phyloP scores from a whole-genome alignment of 1,140 invertebrate genomes.

The Drosophila varians region DNA sequence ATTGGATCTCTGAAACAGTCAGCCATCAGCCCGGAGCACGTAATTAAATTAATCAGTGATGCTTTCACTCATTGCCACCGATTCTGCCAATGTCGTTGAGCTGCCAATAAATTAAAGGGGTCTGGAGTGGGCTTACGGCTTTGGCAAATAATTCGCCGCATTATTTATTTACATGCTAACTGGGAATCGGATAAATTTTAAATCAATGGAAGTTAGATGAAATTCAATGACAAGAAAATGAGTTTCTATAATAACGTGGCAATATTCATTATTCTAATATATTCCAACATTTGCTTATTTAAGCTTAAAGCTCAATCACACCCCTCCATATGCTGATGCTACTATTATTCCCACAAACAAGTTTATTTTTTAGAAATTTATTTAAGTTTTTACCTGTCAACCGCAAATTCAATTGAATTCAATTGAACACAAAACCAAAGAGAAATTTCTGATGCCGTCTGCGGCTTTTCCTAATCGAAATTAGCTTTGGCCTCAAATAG shows the following conservation, averaged over 20 bases:
- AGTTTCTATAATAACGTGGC: too few relatives aligned
- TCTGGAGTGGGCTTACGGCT: slow-evolving; percentile 1
- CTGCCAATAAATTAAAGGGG: slow-evolving; percentile 14
- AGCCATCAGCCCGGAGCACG: slow-evolving; percentile 5
- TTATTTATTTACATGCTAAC: slow-evolving; percentile 27
- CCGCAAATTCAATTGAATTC: slow-evolving; percentile 37
- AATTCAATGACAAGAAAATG: background rate
- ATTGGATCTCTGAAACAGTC: slow-evolving; percentile 40
- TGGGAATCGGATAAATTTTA: slow-evolving; percentile 1
- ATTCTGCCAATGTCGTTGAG: slow-evolving; percentile 16
- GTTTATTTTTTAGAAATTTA: slow-evolving; percentile 7
- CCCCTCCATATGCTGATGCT: background rate
- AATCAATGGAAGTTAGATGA: too few relatives aligned
- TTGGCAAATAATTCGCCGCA: slow-evolving; percentile 12
- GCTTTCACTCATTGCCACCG: slow-evolving; percentile 40
- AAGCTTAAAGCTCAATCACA: background rate
- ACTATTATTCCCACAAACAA: background rate
- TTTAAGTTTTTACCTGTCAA: slow-evolving; percentile 11
- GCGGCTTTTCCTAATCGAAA: slow-evolving; percentile 59
- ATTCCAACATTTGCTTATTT: too few relatives aligned
- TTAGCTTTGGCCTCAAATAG: slow-evolving; percentile 54
- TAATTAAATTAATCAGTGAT: slow-evolving; percentile 54
- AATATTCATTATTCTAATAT: too few relatives aligned
- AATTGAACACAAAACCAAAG: slow-evolving; percentile 41
- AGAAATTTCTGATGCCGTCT: slow-evolving; percentile 41